Conservation (phyloP, 2,888 invertebrate species). For the Caenorhabditis wallacei region DNA sequence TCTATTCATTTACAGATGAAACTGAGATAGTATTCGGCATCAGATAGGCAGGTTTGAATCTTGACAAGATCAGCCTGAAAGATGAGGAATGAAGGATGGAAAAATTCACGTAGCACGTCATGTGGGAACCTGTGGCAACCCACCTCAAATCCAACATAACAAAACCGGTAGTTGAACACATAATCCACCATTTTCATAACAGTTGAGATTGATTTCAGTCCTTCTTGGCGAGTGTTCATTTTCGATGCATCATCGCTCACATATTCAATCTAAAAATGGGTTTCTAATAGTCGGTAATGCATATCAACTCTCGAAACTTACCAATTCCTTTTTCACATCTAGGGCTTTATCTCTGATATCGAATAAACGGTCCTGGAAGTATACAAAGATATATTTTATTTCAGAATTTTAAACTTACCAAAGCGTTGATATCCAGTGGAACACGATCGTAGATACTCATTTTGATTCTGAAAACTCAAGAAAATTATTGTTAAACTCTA, state of each 20-base stretch:
- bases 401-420: constrained; percentile 33
- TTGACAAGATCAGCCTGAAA: constrained; percentile 56
- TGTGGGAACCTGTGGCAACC: neutral
- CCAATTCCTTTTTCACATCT: constrained; percentile 49
- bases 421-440: constrained; percentile 45
- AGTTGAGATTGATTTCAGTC: constrained; percentile 38
- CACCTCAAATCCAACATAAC: constrained; percentile 57
- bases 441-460: constrained; percentile 61
- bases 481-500: neutral
- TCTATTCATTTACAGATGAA: constrained; percentile 33
- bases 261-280: constrained; percentile 4
- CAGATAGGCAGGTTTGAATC: constrained; percentile 55
- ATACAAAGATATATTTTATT: neutral
- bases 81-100: constrained; percentile 1
- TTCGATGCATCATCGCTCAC: constrained; percentile 21
- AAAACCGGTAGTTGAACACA: constrained; percentile 49
- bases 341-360: constrained; percentile 50
- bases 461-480: neutral
- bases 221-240: constrained; percentile 40
- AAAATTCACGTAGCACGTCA: constrained; percentile 16
- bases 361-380: constrained; percentile 42
- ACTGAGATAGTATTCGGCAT: constrained; percentile 61
- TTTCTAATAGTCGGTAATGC: neutral
- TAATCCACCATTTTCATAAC: constrained; percentile 59
- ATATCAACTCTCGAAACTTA: neutral